Evolutionary conservation across 2,888 invertebrate genomes (phyloP), one percentile per base, ranked within the genome.

Genomic region (Oscheius myriophilus): DNA sequence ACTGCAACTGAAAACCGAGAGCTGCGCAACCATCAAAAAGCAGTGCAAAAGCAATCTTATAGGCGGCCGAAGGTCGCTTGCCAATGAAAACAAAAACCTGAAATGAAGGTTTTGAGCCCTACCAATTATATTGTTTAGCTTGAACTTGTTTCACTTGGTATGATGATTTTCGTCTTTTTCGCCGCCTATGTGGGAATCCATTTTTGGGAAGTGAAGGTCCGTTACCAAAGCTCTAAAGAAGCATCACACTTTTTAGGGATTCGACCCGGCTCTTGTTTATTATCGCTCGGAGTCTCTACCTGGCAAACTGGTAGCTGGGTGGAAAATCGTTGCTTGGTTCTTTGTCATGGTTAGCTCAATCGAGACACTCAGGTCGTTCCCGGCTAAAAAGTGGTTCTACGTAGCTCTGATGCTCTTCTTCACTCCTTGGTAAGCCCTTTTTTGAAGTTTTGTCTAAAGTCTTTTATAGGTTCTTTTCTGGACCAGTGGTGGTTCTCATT

Each of bases 261-360:
- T 95, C 86, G 95, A 95, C 87, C 94, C 95, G 0, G 95, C 94
- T 1, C 90, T 92, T 87, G 95, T 96, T 0, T 87, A 94, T 14
- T 95, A 95, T 86, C 87, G 94, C 1, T 95, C 94, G 85, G 95
- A 96, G 88, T 93, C 93, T 51, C 92, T 93, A 0, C 93, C 94
- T 0, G 95, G 95, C 0, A 93, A 93, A 82, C 26, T 72, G 12
- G 33, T 78, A 2, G 71, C 69, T n/a, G 41, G 52, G 4, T 73
- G 71, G 78, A 68, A 72, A n/a, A 43, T 78, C 21, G 82, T 91
- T 0, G 93, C 93, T 0, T 95, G 95, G 93, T 89, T 91, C 70
- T 92, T 94, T 89, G 95, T 95, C 83, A 89, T 90, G 61, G 90
- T 90, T 80, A 89, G 90, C 2, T 89, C 89, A 25, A 88, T 92